Base-by-base conservation (phyloP, 2,888 invertebrate species). In the Drosophila setosimentum region DNA sequence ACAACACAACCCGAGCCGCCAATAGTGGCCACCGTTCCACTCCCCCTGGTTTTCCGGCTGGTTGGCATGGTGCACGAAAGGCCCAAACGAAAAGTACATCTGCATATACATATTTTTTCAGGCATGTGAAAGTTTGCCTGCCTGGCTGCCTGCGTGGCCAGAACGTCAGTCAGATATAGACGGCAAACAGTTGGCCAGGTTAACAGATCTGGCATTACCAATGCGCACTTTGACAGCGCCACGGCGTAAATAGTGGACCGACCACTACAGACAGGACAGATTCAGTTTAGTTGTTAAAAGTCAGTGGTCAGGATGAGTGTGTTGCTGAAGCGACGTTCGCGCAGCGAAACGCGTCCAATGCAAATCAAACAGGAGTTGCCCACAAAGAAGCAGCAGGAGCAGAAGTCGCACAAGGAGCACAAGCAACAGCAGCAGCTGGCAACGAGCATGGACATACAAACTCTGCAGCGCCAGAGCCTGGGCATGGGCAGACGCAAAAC, bases 401-500 rank as follows among this genome's bases (percentile, higher is more conserved):
- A 21, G 7, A 11, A 32, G 21, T 21, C 13, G 5, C 51, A 16
- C 30, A 50, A 29, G 16, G 24, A 33, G 10, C 21, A 13, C 21
- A 42, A 42, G 42, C n/a, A 42, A 16, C 62, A 53, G 16, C 63
- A 58, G 13, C 72, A 64, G 45, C 64, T 42, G 35, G 13, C 30
- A 24, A 69, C 37, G 16, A 66, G 27, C 29, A 42, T 65, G 45
- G 68, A 73, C 8, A 70, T 73, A 37, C 78, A 71, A 50, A 54
- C 45, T 3, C 21, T 79, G 58, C 69, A 68, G 4, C 64, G 67
- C 5, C 24, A 65, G 37, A 48, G 73, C 10, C 21, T 66, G 51
- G 37, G 68, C 32, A 78, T 91, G 83, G 89, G 83, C 27, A 78
- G 89, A 40, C 91, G 96, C 62, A 96, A 96, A 93, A 96, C 97